Percentiles rank a stretch among this genome's conserved stretches.
Evolutionary conservation across 2,797 vertebrate genomes (phyloP).

Genomic region (Pseudochirops corinnae): DNA sequence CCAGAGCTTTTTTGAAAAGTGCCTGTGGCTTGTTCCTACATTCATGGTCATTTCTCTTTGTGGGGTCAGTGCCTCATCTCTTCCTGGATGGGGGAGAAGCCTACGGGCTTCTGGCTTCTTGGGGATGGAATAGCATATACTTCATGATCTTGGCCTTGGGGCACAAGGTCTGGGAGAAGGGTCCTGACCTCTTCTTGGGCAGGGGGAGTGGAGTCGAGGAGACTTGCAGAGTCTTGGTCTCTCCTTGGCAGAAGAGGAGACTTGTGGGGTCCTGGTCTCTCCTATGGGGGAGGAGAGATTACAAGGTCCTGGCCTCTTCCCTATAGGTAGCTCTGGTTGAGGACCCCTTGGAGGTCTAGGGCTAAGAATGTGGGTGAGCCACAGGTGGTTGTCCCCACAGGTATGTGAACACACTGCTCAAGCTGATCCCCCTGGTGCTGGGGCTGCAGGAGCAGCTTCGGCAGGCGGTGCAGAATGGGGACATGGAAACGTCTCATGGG

Average conservation of each 20-base stretch:
- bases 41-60: background rate
- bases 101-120: background rate
- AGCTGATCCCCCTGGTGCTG: slow-evolving; percentile 96
- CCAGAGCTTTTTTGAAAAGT: background rate
- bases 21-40: background rate
- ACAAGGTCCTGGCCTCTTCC: background rate
- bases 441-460: slow-evolving; percentile 96
- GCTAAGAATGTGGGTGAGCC: background rate
- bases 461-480: slow-evolving; percentile 96
- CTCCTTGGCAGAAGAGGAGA: background rate
- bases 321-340: background rate
- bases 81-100: background rate
- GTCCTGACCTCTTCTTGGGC: slow-evolving; percentile 39
- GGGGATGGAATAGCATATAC: background rate
- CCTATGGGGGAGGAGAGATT: background rate
- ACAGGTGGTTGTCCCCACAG: slow-evolving; percentile 81
- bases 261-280: background rate
- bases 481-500: slow-evolving; percentile 98
- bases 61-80: background rate
- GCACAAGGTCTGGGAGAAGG: slow-evolving; percentile 27
- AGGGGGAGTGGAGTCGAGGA: background rate
- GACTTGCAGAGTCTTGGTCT: slow-evolving; percentile 39
- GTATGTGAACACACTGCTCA: slow-evolving; percentile 98
- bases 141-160: background rate
- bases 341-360: background rate